Base-by-base conservation (phyloP, 2,113 vertebrate genomes). In the Cnemophilus loriae region DNA sequence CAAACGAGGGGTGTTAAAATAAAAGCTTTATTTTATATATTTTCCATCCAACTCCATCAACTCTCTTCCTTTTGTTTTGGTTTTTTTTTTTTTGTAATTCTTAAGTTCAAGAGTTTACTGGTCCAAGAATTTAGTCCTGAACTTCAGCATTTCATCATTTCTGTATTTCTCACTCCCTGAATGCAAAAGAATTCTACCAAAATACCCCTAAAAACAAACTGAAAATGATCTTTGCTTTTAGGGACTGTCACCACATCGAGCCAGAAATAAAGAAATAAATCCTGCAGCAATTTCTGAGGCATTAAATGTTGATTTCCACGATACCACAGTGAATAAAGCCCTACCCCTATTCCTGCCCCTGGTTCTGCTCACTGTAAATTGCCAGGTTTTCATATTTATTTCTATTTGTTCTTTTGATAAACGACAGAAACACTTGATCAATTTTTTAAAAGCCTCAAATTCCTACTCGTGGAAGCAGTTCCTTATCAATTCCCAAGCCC, bases 31-130 rank as follows among this genome's bases (percentile, higher is more conserved):
- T 44, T 70, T 46, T 32, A 5, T 37, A 0, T 57, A 20, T 69
- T 89, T 73, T 68, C 24, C 28, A 53, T 37, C 10, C 32, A 60
- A 20, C 7, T 24, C 17, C 7, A 46, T 22, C 46, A 61, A 9
- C 2, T 50, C 20, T 10, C 7, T 33, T 44, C 4, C 1, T 10
- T 16, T 39, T 8, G 0, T 4, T 42, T 37, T 4, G 7, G 2
- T 44, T 47, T 35, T 30, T 17, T 11, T 27, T 24, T 55, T 18
- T 32, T 20, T 9, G 1, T 11, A 16, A 16, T 22, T 71, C 18
- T 13, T 2, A 32, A 49, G 4, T 35, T 64, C 10, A 7, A 1
- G n/a, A n/a, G n/a, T n/a, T n/a, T n/a, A 18, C 16, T 32, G 1
- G 5, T 26, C 32, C 28, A 33, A 52, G 47, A 44, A 11, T 61